phyloP scores from a whole-genome alignment of 1,140 invertebrate genomes.

The Choristoneura fumiferana region DNA sequence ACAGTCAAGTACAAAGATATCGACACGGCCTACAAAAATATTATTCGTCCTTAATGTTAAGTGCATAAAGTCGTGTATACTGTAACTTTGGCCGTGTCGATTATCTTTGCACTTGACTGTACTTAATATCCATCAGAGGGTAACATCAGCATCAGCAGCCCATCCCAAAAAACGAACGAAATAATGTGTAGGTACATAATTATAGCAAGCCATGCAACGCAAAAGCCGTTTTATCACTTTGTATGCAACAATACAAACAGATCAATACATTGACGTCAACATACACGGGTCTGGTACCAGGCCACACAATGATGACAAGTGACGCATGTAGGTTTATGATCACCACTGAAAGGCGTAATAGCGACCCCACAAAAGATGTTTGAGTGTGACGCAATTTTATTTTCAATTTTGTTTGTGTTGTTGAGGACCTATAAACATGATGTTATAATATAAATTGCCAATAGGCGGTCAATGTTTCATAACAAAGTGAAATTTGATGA shows the following conservation, averaged over 20 bases:
- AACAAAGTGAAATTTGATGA: conserved; percentile 17
- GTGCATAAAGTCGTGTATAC: too few relatives aligned
- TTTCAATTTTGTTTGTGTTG: too few relatives aligned
- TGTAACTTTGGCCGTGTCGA: too few relatives aligned
- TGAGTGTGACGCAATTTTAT: neutral
- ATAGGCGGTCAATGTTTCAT: neutral
- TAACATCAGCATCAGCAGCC: too few relatives aligned
- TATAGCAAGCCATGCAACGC: neutral
- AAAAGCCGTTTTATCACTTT: neutral
- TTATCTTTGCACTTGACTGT: too few relatives aligned
- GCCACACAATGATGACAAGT: neutral
- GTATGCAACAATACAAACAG: neutral
- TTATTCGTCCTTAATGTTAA: too few relatives aligned
- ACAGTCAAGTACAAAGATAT: too few relatives aligned
- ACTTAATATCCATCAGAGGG: too few relatives aligned
- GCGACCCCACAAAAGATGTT: conserved; percentile 10
- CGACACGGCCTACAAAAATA: too few relatives aligned
- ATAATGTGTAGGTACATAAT: too few relatives aligned
- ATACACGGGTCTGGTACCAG: neutral
- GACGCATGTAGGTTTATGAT: conserved; percentile 10
- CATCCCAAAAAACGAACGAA: too few relatives aligned
- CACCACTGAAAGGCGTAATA: conserved; percentile 7
- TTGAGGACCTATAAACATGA: neutral
- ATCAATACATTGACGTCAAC: conserved; percentile 14
- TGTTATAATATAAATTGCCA: neutral